Base-by-base conservation (phyloP, 2,888 invertebrate genomes). In the Orthosia gracilis region DNA sequence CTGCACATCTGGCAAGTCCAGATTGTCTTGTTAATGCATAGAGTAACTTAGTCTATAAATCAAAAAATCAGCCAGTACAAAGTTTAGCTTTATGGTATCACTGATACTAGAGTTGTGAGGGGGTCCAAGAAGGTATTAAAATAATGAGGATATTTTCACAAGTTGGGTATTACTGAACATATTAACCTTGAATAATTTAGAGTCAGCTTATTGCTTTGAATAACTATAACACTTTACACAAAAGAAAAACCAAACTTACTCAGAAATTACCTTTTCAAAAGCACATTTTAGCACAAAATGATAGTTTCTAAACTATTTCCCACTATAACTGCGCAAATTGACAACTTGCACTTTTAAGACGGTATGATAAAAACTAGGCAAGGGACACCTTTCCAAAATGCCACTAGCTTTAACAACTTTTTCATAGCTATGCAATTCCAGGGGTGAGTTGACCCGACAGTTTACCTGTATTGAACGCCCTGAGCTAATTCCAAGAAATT, bases 401-500 rank as follows among this genome's bases (percentile, higher is more conserved):
- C 72, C 78, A 80, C 59, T 73, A 63, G 81, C 57, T 52, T 40
- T 49, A 67, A 23, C 80, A 68, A 74, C 65, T 79, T 80, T 80
- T 85, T 86, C 75, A 73, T 66, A 68, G 67, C 58, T 63, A 71
- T 85, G 68, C 78, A 78, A 73, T 47, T 59, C 78, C 57, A 64
- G 72, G 71, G 83, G 87, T 76, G 69, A 69, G 26, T 62, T 74
- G 82, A 76, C 78, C 76, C 72, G 62, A 74, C 75, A 68, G 63
- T 80, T 85, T 86, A 87, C 86, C 86, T 87, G 85, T 88, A 87
- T 87, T 69, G 89, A 89, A 87, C 87, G 88, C 88, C 69, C 64
- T 69, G 76, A 91, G 91, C 92, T 81, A 92, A 89, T 96, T 96
- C 95, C 91, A 74, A 92, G 95, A 95, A 96, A 89, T 84, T 94